phyloP scores from a whole-genome alignment of 2,888 invertebrate genomes.

The Eurois occulta region DNA sequence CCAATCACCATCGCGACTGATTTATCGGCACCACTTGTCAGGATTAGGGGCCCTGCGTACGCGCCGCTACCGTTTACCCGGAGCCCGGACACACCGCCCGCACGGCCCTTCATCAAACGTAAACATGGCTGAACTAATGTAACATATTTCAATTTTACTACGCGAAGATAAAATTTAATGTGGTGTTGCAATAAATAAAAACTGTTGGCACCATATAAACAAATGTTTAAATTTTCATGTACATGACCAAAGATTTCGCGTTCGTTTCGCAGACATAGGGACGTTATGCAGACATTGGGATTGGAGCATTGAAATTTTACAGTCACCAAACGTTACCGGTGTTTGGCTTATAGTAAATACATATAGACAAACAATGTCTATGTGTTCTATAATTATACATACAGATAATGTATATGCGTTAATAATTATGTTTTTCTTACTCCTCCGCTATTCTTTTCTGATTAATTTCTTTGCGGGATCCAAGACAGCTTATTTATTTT shows the following conservation, averaged over 20 bases:
- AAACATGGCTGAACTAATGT: slow-evolving; percentile 67
- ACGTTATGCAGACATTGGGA: not conserved
- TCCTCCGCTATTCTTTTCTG: no score
- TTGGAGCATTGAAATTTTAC: slow-evolving; percentile 14
- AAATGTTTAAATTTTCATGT: slow-evolving; percentile 44
- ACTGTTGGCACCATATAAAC: slow-evolving; percentile 46
- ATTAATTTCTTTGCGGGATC: no score
- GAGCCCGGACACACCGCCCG: slow-evolving; percentile 4
- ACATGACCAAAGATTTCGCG: slow-evolving; percentile 32
- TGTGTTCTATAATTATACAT: no score
- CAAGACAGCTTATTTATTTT: no score
- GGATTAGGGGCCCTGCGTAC: slow-evolving; percentile 79
- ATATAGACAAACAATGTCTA: not conserved
- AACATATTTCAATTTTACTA: slow-evolving; percentile 69
- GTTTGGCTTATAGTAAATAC: not conserved
- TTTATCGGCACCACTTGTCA: slow-evolving; percentile 83
- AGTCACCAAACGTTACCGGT: not conserved
- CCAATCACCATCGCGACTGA: slow-evolving; percentile 82
- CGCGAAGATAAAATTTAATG: slow-evolving; percentile 69
- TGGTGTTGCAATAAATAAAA: slow-evolving; percentile 59
- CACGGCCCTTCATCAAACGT: slow-evolving; percentile 63
- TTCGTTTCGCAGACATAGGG: not conserved
- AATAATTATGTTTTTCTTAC: no score
- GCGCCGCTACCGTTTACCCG: slow-evolving; percentile 2
- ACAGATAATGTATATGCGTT: no score